phyloP scores from a whole-genome alignment of 2,888 invertebrate species.

The Pristionchus exspectatus region DNA sequence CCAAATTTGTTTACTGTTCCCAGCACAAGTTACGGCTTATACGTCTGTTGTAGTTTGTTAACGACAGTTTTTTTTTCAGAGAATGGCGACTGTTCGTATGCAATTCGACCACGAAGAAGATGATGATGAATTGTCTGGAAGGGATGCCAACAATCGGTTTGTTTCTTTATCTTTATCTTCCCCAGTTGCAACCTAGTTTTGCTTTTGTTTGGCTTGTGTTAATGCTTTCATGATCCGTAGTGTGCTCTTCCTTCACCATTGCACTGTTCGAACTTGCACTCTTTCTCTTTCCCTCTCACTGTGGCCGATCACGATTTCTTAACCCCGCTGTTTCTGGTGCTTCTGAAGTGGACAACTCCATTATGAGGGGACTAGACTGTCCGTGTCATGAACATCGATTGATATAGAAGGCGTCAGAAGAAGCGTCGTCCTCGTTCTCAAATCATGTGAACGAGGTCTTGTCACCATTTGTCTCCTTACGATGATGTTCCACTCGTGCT shows the following conservation, averaged over 20 bases:
- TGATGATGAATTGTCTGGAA: neutral
- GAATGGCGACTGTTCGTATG: constrained; percentile 29
- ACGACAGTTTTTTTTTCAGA: neutral
- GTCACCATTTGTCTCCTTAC: neutral
- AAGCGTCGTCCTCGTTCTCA: neutral
- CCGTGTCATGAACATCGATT: too few relatives aligned
- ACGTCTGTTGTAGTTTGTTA: neutral
- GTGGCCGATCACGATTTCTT: neutral
- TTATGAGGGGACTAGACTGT: too few relatives aligned
- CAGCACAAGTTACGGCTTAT: too few relatives aligned
- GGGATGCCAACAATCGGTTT: neutral
- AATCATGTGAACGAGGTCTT: neutral
- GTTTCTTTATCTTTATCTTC: neutral
- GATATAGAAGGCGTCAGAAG: too few relatives aligned
- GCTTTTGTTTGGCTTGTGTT: neutral
- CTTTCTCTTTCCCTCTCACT: neutral
- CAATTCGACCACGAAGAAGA: constrained; percentile 34
- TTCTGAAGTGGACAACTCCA: too few relatives aligned
- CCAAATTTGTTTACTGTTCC: too few relatives aligned
- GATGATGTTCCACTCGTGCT: neutral
- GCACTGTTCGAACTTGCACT: neutral
- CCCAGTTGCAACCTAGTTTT: neutral
- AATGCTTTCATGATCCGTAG: neutral
- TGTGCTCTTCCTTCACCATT: neutral
- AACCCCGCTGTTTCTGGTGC: neutral